Percentiles rank a stretch among this genome's conserved stretches.
Evolutionary conservation across 1,140 invertebrate genomes (phyloP).

Genomic region (Apis dorsata): DNA sequence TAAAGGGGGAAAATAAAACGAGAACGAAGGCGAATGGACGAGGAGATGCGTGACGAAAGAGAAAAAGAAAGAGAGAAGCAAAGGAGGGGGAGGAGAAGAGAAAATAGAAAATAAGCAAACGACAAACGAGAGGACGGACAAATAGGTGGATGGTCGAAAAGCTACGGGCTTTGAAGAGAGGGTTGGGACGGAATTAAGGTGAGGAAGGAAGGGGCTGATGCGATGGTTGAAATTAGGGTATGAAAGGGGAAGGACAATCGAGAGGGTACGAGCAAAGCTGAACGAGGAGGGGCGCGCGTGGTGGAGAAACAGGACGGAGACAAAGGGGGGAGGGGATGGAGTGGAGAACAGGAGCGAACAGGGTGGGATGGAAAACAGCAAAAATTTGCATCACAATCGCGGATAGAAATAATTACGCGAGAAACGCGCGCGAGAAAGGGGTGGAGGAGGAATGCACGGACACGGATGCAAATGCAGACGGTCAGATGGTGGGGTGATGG

Average conservation of each 20-base stretch:
- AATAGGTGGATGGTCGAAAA: constrained; percentile 28
- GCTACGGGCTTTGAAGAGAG: background rate
- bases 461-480: constrained; percentile 58
- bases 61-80: constrained; percentile 36
- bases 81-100: background rate
- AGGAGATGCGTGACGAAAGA: constrained; percentile 13
- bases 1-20: background rate
- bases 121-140: background rate
- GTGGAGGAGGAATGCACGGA: constrained; percentile 50
- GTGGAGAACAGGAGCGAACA: constrained; percentile 8
- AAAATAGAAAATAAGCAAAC: constrained; percentile 4
- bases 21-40: background rate
- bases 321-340: background rate
- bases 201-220: background rate
- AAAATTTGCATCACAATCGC: constrained; percentile 79
- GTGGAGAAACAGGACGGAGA: background rate
- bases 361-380: constrained; percentile 64
- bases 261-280: constrained; percentile 11
- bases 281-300: background rate
- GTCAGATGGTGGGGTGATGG: constrained; percentile 32
- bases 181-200: constrained; percentile 31
- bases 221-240: constrained; percentile 25
- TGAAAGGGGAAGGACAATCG: background rate
- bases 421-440: constrained; percentile 67
- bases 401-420: constrained; percentile 78